Base-by-base conservation (phyloP, 2,113 vertebrate genomes). In the Sinocyclocheilus anophthalmus region DNA sequence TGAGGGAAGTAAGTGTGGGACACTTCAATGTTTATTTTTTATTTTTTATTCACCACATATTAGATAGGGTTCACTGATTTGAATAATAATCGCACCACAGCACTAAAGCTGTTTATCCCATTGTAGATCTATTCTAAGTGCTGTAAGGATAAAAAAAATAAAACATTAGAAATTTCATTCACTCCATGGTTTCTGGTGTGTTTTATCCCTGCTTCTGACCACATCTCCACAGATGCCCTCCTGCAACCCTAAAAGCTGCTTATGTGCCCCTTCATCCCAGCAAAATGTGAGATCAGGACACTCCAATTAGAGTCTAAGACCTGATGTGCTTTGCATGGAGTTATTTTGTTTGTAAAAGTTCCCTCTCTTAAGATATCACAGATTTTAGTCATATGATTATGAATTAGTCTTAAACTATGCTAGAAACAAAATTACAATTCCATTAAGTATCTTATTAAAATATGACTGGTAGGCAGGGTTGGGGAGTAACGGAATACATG, bases 231-330 rank as follows among this genome's bases (percentile, higher is more conserved):
- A 50, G 42, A 24, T n/a, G 65, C 84, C 88, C 76, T 84, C 90
- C 86, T 70, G 48, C 45, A 77, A 18, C 65, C 76, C 69, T 75
- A 76, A 91, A 91, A 91, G 92, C 90, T 5, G 84, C 89, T 92
- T 92, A 92, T 89, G 73, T 90, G 80, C 45, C n/a, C 80, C 53
- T 18, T 37, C 73, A 77, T 73, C 73, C 50, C 9, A 67, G 72
- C 61, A 89, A 84, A 83, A 83, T 73, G 87, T 78, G 67, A 91
- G 86, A 91, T 92, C 92, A 91, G 59, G 63, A 37, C 59, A 75
- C 63, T 81, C 85, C 85, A 86, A 70, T 92, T 11, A 72, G 37
- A n/a, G 42, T 85, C 67, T 77, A 12, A 85, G 67, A 9, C 33
- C 65, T 39, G 72, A 22, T 61, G 53, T 59, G 79, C 84, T 65